Conservation (phyloP, 2,113 vertebrate genomes). For the Artemisiospiza belli region DNA sequence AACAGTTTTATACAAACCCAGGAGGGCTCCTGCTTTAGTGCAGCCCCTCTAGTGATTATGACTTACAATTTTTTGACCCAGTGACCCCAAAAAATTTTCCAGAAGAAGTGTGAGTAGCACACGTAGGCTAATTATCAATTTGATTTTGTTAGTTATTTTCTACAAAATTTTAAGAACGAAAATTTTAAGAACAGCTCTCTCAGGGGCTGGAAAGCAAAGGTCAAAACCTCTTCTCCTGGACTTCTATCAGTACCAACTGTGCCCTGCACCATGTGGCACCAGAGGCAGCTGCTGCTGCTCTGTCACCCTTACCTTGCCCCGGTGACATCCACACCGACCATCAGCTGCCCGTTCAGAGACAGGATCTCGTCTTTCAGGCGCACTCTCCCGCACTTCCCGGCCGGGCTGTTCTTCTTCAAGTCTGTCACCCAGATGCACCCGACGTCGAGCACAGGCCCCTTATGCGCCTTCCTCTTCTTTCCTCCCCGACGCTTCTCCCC, state of each 20-base stretch:
- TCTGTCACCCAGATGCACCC: slow-evolving; percentile 97
- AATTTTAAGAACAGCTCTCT: background rate
- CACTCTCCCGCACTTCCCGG: slow-evolving; percentile 84
- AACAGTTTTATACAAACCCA: background rate
- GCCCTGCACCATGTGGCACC: rapidly evolving
- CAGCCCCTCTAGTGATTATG: background rate
- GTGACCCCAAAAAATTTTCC: background rate
- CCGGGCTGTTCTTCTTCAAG: slow-evolving; percentile 89
- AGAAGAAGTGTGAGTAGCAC: background rate
- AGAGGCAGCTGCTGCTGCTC: rapidly evolving
- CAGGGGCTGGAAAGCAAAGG: background rate
- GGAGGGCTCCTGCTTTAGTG: background rate
- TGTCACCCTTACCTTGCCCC: slow-evolving; percentile 87
- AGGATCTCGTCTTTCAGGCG: slow-evolving; percentile 91
- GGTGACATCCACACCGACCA: slow-evolving; percentile 92
- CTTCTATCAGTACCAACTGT: rapidly evolving
- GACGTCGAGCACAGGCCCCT: slow-evolving; percentile 86
- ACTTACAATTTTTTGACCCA: background rate
- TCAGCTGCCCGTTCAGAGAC: slow-evolving; percentile 94
- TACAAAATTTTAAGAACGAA: background rate
- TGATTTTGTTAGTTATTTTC: background rate
- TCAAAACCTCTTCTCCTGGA: background rate
- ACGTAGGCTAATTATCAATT: background rate
- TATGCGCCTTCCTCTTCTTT: slow-evolving; percentile 82
- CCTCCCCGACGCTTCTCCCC: slow-evolving; percentile 85